Base-by-base conservation (phyloP, 2,113 vertebrate genomes). In the Neopipo cinnamomea region DNA sequence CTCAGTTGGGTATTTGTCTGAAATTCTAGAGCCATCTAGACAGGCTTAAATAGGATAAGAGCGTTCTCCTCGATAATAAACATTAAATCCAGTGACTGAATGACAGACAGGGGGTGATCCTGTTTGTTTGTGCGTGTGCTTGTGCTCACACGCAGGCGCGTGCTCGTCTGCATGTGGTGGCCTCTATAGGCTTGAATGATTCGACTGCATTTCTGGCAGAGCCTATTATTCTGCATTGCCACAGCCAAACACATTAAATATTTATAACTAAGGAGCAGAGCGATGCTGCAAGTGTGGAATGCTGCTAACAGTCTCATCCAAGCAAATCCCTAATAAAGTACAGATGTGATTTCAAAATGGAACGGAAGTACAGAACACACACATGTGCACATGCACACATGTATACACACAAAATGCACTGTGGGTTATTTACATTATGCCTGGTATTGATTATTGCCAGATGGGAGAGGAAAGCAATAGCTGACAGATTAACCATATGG, bases 11-110 rank as follows among this genome's bases (percentile, higher is more conserved):
- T 84, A 80, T 89, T 79, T 4, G 1, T 58, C 58, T 91, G 91
- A 96, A 95, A 96, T 94, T 96, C 88, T 94, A 93, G 88, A 95
- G 61, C 76, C 80, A 91, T 66, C 92, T 94, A 94, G 80, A 91
- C 37, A 66, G 95, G 96, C 93, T 96, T 96, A 96, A 96, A 92
- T 50, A 94, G 90, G 95, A 92, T 95, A 91, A 91, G 33, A 74
- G 19, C 17, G 15, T 76, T 95, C 25, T 44, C 81, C 33, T 7
- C 22, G 20, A 94, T 62, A 94, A 94, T 76, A 92, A 97, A 92
- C 62, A n/a, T 91, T 85, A 91, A 96, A 91, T 73, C 91, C 92
- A 53, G 23, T n/a, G 73, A 63, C 68, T 84, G 91, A 95, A 71
- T 72, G 80, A 84, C 88, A 92, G 75, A 79, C 23, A 92, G 88